Conservation (phyloP, 2,113 vertebrate species). For the Apus apus region DNA sequence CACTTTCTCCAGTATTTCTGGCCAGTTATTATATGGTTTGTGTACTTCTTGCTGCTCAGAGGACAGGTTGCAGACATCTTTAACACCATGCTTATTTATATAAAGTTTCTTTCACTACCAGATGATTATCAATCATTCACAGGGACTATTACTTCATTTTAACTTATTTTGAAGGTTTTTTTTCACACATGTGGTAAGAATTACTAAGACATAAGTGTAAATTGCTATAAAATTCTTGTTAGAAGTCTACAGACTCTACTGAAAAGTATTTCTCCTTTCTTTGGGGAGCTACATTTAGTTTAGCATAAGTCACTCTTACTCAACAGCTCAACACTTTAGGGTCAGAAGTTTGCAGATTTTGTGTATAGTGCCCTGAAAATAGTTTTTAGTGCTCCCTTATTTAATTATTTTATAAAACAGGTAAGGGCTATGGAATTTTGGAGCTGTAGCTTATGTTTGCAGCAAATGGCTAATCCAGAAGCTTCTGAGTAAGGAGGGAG, state of each 20-base stretch:
- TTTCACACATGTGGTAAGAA: not conserved
- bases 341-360: not conserved
- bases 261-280: not conserved
- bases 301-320: not conserved
- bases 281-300: not conserved
- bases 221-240: not conserved
- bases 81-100: not conserved
- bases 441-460: not conserved
- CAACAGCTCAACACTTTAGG: not conserved
- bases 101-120: not conserved
- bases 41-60: not conserved
- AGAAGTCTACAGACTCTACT: not conserved
- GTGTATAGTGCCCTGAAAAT: not conserved
- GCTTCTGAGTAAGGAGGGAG: not conserved
- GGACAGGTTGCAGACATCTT: not conserved
- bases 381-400: not conserved
- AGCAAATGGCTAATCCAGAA: not conserved
- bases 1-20: not conserved
- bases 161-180: not conserved
- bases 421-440: not conserved
- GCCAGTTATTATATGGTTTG: not conserved
- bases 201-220: not conserved
- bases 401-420: not conserved
- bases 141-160: not conserved
- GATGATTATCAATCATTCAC: not conserved